Percentiles rank a stretch among this genome's conserved stretches.
Conservation (phyloP, 2,797 vertebrate genomes). For the Botia kubotai region DNA sequence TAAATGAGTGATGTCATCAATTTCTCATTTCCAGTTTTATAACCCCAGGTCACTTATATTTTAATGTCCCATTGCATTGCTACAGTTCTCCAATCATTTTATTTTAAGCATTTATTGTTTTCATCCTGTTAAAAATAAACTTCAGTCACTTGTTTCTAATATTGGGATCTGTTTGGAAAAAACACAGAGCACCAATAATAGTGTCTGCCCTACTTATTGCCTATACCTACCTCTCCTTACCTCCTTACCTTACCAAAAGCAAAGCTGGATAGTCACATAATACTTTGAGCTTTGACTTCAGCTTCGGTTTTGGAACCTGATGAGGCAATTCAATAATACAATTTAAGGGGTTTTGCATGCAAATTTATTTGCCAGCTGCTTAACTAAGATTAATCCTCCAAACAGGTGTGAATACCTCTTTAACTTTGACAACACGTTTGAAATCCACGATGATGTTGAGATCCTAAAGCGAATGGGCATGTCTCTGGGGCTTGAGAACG, state of each 20-base stretch:
- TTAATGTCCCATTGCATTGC: not conserved
- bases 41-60: not conserved
- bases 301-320: too few species aligned
- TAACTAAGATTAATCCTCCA: not conserved
- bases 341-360: not conserved
- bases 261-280: not conserved
- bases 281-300: too few species aligned
- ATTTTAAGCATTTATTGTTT: too few species aligned
- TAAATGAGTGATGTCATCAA: not conserved
- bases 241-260: not conserved
- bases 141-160: not conserved
- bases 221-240: not conserved
- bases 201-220: not conserved
- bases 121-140: not conserved
- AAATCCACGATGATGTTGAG: conserved; percentile 87
- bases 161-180: not conserved
- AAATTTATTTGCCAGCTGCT: not conserved
- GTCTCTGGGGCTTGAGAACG: conserved; percentile 84
- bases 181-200: not conserved
- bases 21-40: not conserved
- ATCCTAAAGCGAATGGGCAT: conserved; percentile 88
- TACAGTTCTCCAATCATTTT: too few species aligned
- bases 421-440: conserved; percentile 89
- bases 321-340: too few species aligned
- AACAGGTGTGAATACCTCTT: conserved; percentile 88